Evolutionary conservation across 1,140 invertebrate genomes (phyloP), one percentile per base, ranked within the genome.

Genomic region (Drosophila nigromelanica): DNA sequence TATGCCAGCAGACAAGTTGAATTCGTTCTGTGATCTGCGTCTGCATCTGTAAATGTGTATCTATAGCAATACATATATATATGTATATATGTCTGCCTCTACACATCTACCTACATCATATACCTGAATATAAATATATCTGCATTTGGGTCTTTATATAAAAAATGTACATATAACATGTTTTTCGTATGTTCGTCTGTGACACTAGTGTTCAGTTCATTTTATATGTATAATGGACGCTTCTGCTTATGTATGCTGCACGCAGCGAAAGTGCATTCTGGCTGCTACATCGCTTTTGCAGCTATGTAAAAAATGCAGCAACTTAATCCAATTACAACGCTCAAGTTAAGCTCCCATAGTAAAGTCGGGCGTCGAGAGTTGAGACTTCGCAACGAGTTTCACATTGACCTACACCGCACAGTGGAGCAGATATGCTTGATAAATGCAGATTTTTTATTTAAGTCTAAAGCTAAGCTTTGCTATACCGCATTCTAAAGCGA

Each of bases 241-340:
- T n/a, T n/a, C n/a, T n/a, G n/a, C n/a, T n/a, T 7, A 33, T 33
- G 30, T 7, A 33, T 35, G 33, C 6, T 35, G 33, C 33, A n/a
- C 15, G 4, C 14, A 14, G 33, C 33, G 33, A 35, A 54, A 54
- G 15, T 15, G 30, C 27, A 51, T 51, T 51, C 30, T 8, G 21
- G n/a, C 11, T 30, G 51, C 47, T 35, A 42, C 33, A 35, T 35
- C 33, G 10, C 33, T 35, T 35, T 8, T 7, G 30, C 10, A 35
- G 30, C 15, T 35, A 10, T 11, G 30, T 24, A 50, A 62, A 62
- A 35, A 33, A 24, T 56, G 45, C 15, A 21, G 8, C 10, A 24
- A 43, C 55, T 40, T 77, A 59, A 71, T 77, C 67, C 75, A 77
- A 71, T 77, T 77, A 39, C 66, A 45, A 64, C 42, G 52, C 40